Evolutionary conservation across 2,113 vertebrate species (phyloP).

Genomic region (Aptenodytes forsteri): DNA sequence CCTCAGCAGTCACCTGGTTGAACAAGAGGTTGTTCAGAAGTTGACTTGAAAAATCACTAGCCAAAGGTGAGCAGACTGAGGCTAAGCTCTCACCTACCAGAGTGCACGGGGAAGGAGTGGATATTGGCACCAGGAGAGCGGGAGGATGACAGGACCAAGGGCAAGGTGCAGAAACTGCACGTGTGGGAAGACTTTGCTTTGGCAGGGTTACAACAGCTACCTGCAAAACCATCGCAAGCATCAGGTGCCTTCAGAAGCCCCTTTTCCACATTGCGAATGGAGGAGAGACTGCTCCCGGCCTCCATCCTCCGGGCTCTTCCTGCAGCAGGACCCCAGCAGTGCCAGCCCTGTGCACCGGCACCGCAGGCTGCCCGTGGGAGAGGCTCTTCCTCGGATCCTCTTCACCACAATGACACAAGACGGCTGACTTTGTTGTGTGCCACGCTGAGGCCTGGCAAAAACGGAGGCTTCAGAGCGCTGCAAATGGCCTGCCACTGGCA

Average conservation of each 20-base stretch:
- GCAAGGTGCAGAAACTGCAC: neutral
- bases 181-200: neutral
- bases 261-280: rapidly evolving
- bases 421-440: neutral
- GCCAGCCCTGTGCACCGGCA: neutral
- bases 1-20: neutral
- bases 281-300: neutral
- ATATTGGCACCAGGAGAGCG: rapidly evolving
- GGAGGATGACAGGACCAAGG: neutral
- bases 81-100: neutral
- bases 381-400: neutral
- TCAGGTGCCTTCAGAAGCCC: neutral
- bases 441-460: neutral
- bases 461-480: neutral
- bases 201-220: neutral
- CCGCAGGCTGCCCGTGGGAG: rapidly evolving
- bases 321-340: neutral
- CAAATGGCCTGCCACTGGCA: neutral
- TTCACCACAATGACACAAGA: neutral
- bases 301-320: neutral
- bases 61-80: neutral
- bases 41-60: neutral
- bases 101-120: neutral
- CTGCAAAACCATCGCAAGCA: rapidly evolving
- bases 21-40: neutral